phyloP scores from a whole-genome alignment of 2,888 invertebrate species.

The Geophilus truncorum region DNA sequence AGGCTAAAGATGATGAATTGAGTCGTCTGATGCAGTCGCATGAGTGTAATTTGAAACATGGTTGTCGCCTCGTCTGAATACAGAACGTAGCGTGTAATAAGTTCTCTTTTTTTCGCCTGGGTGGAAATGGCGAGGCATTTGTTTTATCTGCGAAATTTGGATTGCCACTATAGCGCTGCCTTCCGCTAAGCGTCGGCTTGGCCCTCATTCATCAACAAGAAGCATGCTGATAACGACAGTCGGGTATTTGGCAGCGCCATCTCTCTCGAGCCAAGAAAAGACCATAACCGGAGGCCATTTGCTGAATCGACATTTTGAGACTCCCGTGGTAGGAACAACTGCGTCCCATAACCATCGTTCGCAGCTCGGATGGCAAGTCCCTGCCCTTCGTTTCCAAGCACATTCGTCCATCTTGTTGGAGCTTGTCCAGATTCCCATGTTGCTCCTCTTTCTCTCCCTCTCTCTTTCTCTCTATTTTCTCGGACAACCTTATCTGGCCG shows the following conservation, averaged over 20 bases:
- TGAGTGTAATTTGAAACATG: neutral
- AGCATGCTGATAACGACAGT: constrained; percentile 20
- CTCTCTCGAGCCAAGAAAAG: constrained; percentile 6
- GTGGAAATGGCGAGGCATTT: neutral
- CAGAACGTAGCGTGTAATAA: neutral
- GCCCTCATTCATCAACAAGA: constrained; percentile 12
- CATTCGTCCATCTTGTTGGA: constrained; percentile 8
- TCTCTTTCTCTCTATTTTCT: too few species aligned
- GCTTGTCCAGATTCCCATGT: constrained; percentile 1
- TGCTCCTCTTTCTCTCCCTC: too few species aligned
- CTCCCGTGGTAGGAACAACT: neutral
- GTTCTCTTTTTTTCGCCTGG: neutral
- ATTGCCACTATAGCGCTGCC: neutral
- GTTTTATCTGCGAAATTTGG: constrained; percentile 7
- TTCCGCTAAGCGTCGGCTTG: constrained; percentile 12
- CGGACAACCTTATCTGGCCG: neutral
- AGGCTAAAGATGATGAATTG: neutral
- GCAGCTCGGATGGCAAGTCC: neutral
- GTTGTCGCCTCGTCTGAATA: neutral
- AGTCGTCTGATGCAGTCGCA: neutral
- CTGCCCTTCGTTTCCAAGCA: neutral
- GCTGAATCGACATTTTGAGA: constrained; percentile 11
- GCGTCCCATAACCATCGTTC: neutral
- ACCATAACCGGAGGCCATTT: constrained; percentile 16
- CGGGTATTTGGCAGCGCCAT: constrained; percentile 11